Evolutionary conservation across 2,888 invertebrate species (phyloP).

Genomic region (Caenorhabditis sp.): DNA sequence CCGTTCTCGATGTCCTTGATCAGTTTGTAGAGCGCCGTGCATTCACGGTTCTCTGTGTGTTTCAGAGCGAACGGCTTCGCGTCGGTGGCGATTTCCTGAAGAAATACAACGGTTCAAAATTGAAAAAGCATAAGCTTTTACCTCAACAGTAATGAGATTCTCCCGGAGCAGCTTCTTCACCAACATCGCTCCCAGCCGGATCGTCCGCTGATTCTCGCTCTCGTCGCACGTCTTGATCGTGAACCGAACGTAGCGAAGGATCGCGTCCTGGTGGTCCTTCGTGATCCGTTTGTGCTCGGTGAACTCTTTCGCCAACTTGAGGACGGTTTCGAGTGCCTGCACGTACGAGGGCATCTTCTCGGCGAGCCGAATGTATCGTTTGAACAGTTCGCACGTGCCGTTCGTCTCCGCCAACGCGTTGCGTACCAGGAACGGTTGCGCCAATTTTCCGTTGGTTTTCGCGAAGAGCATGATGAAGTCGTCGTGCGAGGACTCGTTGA

Average conservation of each 20-base stretch:
- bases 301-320: conserved; percentile 16
- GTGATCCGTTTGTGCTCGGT: background rate
- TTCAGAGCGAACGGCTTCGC: conserved; percentile 32
- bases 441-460: conserved; percentile 7
- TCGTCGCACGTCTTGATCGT: background rate
- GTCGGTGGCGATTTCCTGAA: conserved; percentile 39
- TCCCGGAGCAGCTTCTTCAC: conserved; percentile 11
- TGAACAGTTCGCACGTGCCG: background rate
- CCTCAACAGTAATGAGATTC: conserved; percentile 6
- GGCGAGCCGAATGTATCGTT: conserved; percentile 8
- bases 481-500: background rate
- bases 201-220: background rate
- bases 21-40: conserved; percentile 49
- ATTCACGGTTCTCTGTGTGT: conserved; percentile 41
- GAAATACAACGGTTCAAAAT: no score
- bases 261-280: background rate
- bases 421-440: background rate
- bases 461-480: background rate
- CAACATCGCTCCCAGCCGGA: conserved; percentile 24
- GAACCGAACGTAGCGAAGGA: conserved; percentile 1
- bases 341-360: background rate
- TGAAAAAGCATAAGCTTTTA: no score
- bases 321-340: conserved; percentile 6
- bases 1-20: conserved; percentile 12
- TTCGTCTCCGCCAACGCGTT: background rate